Percentiles rank a stretch among this genome's conserved stretches.
Evolutionary conservation across 2,113 vertebrate species (phyloP).

Genomic region (Australoheros scitulus): DNA sequence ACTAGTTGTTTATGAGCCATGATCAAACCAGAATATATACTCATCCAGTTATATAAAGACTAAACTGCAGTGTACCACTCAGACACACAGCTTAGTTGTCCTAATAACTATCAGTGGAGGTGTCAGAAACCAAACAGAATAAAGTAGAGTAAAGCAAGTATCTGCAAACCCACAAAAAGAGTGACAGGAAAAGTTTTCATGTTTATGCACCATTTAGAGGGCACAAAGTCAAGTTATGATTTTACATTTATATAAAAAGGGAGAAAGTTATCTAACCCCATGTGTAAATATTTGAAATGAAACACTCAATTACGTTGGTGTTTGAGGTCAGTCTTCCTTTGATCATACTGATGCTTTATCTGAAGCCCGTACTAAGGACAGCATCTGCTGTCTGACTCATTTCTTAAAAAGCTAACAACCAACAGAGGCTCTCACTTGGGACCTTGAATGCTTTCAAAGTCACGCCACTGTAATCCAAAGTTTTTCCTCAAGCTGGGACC

Average conservation of each 20-base stretch:
- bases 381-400: conserved; percentile 1
- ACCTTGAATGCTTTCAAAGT: neutral
- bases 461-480: neutral
- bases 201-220: neutral
- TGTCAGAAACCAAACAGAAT: neutral
- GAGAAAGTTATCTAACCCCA: conserved; percentile 2
- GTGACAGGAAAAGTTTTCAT: neutral
- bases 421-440: neutral
- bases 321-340: conserved; percentile 27
- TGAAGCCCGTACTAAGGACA: conserved; percentile 7
- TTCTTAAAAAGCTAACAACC: conserved; percentile 6
- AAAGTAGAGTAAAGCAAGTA: neutral
- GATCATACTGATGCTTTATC: conserved; percentile 17
- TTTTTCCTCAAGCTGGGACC: conserved; percentile 7
- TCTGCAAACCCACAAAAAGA: neutral
- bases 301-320: conserved; percentile 1
- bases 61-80: neutral
- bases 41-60: neutral
- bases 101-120: neutral
- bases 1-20: neutral
- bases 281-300: conserved; percentile 19
- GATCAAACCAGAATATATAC: neutral
- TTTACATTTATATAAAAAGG: neutral
- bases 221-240: neutral
- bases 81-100: no score